Evolutionary conservation across 2,797 vertebrate species (phyloP), one percentile per base, ranked within the genome.

Genomic region (Sebastes minor): DNA sequence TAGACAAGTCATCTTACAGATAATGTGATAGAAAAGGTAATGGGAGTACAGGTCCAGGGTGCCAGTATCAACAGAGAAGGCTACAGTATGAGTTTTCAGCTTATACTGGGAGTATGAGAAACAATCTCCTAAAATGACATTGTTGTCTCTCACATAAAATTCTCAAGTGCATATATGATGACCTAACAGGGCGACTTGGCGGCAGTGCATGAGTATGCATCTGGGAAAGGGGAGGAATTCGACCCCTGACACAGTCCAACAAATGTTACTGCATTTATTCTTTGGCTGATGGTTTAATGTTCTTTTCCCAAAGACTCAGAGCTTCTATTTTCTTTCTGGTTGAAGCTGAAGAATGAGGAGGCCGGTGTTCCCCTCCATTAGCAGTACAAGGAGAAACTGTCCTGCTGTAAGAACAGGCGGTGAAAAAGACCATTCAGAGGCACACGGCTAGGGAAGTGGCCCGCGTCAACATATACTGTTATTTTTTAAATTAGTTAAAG

Each of bases 221-320:
- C 86, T 89, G 93, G 94, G 93, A 94, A 71, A 88, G 76, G 28
- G 64, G 78, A 93, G 76, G 93, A 94, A 95, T 95, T 90, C 52
- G 79, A 94, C 92, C 95, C 74, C 76, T 93, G 92, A 94, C 94
- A 94, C 77, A 27, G 76, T 84, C 86, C 86, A 88, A 93, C 88
- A 91, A 87, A 91, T 88, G 91, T 89, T 91, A 73, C 88, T 91
- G 90, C 86, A 88, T 92, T 91, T 91, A 88, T 94, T 91, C 86
- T 91, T 89, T 85, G 85, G 92, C 86, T 91, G 89, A 93, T 87
- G 86, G 88, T 94, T 94, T 93, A 89, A 93, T 93, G 93, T 92
- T 89, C 82, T 83, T 92, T 94, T 93, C 91, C 92, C 92, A 91
- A 94, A 94, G 88, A 83, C 71, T 75, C 70, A 60, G 57, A 88